Percentiles rank a stretch among this genome's conserved stretches.
phyloP scores from a whole-genome alignment of 2,888 invertebrate species.

The Eretmocerus hayati region DNA sequence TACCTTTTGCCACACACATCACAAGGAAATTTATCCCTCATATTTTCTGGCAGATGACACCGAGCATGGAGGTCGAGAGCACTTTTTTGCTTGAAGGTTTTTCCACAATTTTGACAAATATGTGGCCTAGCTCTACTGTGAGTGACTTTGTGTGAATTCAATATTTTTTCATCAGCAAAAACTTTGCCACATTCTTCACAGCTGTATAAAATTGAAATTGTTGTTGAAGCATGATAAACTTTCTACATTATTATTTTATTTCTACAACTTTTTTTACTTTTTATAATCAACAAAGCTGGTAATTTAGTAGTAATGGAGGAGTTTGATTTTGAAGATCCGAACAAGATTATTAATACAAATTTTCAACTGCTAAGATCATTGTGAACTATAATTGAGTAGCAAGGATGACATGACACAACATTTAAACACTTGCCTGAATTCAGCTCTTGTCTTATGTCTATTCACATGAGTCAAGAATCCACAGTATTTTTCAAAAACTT shows the following conservation, averaged over 20 bases:
- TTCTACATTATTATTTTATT: neutral
- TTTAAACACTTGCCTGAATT: constrained; percentile 53
- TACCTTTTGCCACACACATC: constrained; percentile 54
- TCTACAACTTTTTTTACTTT: neutral
- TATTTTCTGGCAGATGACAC: constrained; percentile 53
- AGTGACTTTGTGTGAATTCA: constrained; percentile 48
- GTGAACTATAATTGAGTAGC: too few species aligned
- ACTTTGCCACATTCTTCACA: constrained; percentile 54
- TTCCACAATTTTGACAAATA: constrained; percentile 52
- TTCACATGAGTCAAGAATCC: constrained; percentile 60
- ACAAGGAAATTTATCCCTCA: constrained; percentile 55
- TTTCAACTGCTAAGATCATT: too few species aligned
- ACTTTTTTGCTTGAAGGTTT: constrained; percentile 53
- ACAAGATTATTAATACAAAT: too few species aligned
- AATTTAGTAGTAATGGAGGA: neutral
- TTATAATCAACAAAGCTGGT: too few species aligned
- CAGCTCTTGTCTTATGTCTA: constrained; percentile 56
- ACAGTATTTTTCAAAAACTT: constrained; percentile 56
- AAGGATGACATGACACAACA: too few species aligned
- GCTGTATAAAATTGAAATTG: constrained; percentile 33
- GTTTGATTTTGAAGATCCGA: neutral
- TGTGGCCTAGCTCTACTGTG: constrained; percentile 52
- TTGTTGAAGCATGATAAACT: too few species aligned
- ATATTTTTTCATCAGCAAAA: constrained; percentile 50
- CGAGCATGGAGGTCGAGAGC: constrained; percentile 51